Percentiles rank a stretch among this genome's conserved stretches.
Conservation (phyloP, 2,888 invertebrate genomes). For the Pedicia rivosa region DNA sequence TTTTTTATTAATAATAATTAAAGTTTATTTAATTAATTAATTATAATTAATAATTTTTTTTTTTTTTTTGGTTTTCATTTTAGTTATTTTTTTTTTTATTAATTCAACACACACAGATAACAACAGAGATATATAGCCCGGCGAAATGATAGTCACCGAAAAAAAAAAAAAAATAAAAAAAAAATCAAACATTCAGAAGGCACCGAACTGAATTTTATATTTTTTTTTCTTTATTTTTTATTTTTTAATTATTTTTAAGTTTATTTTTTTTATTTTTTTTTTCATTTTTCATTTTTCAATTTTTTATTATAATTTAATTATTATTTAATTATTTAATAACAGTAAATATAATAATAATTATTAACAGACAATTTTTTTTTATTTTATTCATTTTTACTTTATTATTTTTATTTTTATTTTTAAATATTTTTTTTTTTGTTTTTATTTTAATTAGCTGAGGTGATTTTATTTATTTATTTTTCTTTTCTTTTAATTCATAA, state of each 20-base stretch:
- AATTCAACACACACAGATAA: not conserved
- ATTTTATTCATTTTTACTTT: not conserved
- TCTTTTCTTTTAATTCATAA: conserved; percentile 2
- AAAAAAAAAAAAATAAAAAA: no score
- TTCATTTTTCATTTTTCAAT: not conserved
- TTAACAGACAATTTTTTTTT: conserved; percentile 5
- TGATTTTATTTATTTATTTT: conserved; percentile 1
- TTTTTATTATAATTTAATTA: conserved; percentile 3
- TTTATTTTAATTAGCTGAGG: conserved; percentile 3
- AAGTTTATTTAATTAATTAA: conserved; percentile 4
- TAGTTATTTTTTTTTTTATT: not conserved
- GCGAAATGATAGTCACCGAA: conserved; percentile 3
- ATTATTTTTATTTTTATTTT: not conserved
- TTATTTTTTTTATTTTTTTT: conserved; percentile 1
- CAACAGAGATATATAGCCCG: conserved; percentile 2
- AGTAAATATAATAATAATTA: not conserved
- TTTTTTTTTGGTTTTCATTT: conserved; percentile 1
- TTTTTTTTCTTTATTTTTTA: conserved; percentile 5
- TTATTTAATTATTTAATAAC: not conserved
- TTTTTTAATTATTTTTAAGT: not conserved
- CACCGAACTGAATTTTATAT: conserved; percentile 10
- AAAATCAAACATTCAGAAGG: conserved; percentile 9
- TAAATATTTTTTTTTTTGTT: conserved; percentile 1
- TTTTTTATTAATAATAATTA: conserved; percentile 13
- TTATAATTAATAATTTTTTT: conserved; percentile 1